Evolutionary conservation across 2,797 vertebrate species (phyloP).

Genomic region (Rhynchonycteris naso): DNA sequence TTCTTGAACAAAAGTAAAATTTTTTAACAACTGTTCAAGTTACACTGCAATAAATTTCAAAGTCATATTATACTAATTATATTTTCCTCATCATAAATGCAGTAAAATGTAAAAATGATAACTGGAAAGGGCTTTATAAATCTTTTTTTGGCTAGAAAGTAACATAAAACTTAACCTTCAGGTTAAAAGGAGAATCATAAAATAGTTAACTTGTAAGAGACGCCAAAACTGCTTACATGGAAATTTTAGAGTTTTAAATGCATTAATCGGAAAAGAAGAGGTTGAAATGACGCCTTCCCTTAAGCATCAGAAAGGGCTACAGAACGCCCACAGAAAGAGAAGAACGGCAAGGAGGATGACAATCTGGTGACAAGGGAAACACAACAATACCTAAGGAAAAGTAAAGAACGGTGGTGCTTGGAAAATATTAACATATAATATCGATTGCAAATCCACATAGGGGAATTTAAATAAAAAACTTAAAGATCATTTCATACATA

Average conservation of each 20-base stretch:
- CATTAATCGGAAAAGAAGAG: neutral
- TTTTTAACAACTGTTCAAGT: neutral
- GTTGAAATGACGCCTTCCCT: neutral
- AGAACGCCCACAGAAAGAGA: neutral
- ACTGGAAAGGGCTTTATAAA: neutral
- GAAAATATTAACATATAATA: neutral
- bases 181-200: neutral
- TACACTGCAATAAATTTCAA: neutral
- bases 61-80: neutral
- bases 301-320: neutral
- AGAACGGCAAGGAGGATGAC: neutral
- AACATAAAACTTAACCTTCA: slow-evolving; percentile 26
- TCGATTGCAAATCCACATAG: neutral
- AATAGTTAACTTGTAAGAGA: neutral
- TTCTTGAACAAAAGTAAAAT: neutral
- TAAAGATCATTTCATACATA: neutral
- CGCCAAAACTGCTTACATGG: neutral
- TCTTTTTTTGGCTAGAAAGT: neutral
- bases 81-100: slow-evolving; percentile 40
- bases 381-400: neutral
- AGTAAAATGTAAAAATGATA: slow-evolving; percentile 36
- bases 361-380: neutral
- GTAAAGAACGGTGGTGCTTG: neutral
- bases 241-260: neutral
- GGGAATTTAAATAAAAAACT: neutral